Evolutionary conservation across 2,888 invertebrate species (phyloP), one percentile per base, ranked within the genome.

Genomic region (Agrotis clavis): DNA sequence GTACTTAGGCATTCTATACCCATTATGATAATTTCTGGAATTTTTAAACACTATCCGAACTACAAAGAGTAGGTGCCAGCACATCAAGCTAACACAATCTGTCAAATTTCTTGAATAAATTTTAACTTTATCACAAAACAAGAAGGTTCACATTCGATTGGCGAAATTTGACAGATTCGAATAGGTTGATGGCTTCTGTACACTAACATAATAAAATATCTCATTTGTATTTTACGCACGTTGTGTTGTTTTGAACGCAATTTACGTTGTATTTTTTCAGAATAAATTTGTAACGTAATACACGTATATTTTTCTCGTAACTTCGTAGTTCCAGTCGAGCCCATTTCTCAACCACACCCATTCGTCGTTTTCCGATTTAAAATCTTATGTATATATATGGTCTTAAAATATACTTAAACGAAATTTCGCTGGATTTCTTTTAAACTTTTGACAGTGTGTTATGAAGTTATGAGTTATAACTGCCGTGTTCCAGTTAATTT

Each of bases 341-440:
- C 4, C 47, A 30, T 50, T 41, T 18, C 14, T 56, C 30, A 65
- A 57, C 54, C 41, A 56, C 64, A 65, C n/a, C 47, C 30, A 48
- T 47, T 19, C 14, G 13, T 6, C 7, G 14, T 35, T 35, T 35
- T 7, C 14, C 2, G 13, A 47, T 35, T 60, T n/a, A 50, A 19
- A 56, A 61, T 35, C 50, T 45, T 30, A 30, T 25, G 18, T 5
- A 35, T 35, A 25, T 5, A 35, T 35, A 25, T 48, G 14, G 9
- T 30, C 21, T 25, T 19, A 16, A 41, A 54, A 60, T 16, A 60
- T 48, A n/a, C n/a, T n/a, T n/a, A n/a, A n/a, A n/a, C n/a, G n/a
- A 18, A 47, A 60, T 67, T 16, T 60, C 19, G n/a, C 54, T n/a
- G 30, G 25, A 59, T 65, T 65, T 65, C 21, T 51, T 51, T 60